phyloP scores from a whole-genome alignment of 2,888 invertebrate species.

The Tiliacea aurago region DNA sequence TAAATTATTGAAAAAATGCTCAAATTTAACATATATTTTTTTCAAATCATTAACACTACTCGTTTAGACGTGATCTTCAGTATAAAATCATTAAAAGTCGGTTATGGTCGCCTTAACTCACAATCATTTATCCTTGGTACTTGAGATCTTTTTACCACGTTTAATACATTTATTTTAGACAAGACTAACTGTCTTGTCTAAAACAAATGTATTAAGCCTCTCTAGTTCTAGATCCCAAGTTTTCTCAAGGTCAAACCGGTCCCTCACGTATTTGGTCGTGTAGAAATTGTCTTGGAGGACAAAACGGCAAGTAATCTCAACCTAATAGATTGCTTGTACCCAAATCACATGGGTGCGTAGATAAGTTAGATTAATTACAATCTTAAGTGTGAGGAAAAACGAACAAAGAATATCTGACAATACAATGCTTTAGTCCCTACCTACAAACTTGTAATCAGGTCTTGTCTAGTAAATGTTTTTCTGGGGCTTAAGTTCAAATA shows the following conservation, averaged over 20 bases:
- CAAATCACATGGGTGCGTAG: slow-evolving; percentile 45
- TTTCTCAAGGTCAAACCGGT: slow-evolving; percentile 18
- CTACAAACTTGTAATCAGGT: slow-evolving; percentile 8
- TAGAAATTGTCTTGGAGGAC: slow-evolving; percentile 36
- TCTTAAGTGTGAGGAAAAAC: slow-evolving; percentile 48
- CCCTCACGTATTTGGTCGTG: slow-evolving; percentile 39
- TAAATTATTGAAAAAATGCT: no score
- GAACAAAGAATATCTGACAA: slow-evolving; percentile 20
- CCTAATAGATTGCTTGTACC: slow-evolving; percentile 54
- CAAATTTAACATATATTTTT: no score
- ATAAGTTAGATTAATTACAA: slow-evolving; percentile 62
- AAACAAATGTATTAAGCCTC: no score
- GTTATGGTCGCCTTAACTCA: no score
- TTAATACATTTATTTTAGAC: slow-evolving; percentile 33
- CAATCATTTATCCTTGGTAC: slow-evolving; percentile 12
- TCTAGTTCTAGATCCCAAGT: slow-evolving; percentile 34
- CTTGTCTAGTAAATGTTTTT: background rate
- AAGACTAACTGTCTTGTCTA: slow-evolving; percentile 8
- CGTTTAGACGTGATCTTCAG: no score
- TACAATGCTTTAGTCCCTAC: background rate
- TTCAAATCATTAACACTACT: no score
- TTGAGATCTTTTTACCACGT: slow-evolving; percentile 25
- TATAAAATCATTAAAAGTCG: no score
- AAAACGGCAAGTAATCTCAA: slow-evolving; percentile 52
- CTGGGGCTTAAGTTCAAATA: background rate